These are phyloP conservation scores for Spondyliosoma cantharus DNA, from an alignment of 2,797 vertebrate species.

Conservation along the genomic window DNA sequence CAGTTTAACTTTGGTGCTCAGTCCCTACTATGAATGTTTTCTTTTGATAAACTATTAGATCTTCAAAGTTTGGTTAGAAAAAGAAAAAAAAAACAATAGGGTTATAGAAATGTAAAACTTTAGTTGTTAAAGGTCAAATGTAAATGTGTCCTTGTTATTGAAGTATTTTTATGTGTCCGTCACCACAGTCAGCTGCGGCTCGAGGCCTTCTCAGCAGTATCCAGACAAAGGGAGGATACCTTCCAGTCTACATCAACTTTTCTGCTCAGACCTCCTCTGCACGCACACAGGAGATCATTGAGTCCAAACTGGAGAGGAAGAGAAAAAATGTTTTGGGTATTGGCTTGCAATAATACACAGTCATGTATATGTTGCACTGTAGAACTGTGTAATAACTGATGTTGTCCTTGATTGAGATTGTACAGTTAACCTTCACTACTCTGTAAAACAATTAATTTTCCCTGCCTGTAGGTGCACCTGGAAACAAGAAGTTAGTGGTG, in stretches of 20 bases:
- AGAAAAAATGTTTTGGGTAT: conserved; percentile 88
- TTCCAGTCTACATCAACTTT: conserved; percentile 90
- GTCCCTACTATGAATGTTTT: background rate
- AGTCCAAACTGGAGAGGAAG: conserved; percentile 91
- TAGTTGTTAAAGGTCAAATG: background rate
- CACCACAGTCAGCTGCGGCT: conserved; percentile 85
- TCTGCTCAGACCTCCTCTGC: conserved; percentile 89
- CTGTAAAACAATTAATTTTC: too few relatives aligned
- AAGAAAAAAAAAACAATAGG: too few relatives aligned
- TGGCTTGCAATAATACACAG: background rate
- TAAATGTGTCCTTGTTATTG: background rate
- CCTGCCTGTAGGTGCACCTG: conserved; percentile 81
- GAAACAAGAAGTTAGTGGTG: conserved; percentile 86
- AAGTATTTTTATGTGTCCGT: conserved; percentile 13
- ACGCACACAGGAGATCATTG: conserved; percentile 90
- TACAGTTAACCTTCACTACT: background rate
- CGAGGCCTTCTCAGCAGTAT: conserved; percentile 86
- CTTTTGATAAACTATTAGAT: background rate
- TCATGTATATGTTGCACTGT: background rate
- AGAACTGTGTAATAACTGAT: background rate
- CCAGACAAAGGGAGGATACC: conserved; percentile 85
- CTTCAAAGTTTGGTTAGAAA: background rate
- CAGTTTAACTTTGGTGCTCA: background rate
- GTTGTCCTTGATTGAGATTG: background rate
- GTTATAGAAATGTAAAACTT: background rate